A percentile compares a stretch with the other conserved stretches of the same genome.
phyloP scores from a whole-genome alignment of 2,888 invertebrate genomes.

The Eilema caniola region DNA sequence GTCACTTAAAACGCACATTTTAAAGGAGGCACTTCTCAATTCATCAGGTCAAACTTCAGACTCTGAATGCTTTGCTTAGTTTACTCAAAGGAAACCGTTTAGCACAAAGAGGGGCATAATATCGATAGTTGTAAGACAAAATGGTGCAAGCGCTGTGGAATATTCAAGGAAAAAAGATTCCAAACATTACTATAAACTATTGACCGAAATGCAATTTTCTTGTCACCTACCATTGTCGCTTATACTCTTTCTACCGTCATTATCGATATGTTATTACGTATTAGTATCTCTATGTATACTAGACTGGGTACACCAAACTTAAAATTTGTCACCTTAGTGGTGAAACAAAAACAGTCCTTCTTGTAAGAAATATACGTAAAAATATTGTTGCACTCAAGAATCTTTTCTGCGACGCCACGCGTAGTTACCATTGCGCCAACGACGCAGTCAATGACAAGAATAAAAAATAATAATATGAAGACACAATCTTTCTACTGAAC shows the following conservation, averaged over 20 bases:
- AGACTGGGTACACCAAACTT: background rate
- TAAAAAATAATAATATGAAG: background rate
- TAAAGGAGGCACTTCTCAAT: slow-evolving; percentile 34
- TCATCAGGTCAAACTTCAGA: slow-evolving; percentile 37
- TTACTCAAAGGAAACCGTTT: background rate
- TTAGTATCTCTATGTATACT: background rate
- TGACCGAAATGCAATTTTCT: background rate
- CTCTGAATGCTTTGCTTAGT: slow-evolving; percentile 8
- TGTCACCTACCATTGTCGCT: background rate
- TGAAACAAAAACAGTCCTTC: background rate
- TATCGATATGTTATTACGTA: background rate
- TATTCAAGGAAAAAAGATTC: background rate
- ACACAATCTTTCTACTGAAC: background rate
- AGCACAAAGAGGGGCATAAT: background rate
- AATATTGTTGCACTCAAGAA: background rate
- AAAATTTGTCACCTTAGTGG: background rate
- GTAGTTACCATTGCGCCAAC: background rate
- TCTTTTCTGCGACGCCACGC: background rate
- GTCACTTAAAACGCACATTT: slow-evolving; percentile 1
- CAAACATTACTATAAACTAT: background rate
- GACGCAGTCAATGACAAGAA: background rate
- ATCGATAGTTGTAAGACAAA: background rate
- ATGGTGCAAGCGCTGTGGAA: background rate
- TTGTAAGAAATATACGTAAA: background rate
- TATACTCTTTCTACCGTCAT: background rate